Evolutionary conservation across 2,888 invertebrate species (phyloP), one percentile per base, ranked within the genome.

Genomic region (Folsomia manolachei): DNA sequence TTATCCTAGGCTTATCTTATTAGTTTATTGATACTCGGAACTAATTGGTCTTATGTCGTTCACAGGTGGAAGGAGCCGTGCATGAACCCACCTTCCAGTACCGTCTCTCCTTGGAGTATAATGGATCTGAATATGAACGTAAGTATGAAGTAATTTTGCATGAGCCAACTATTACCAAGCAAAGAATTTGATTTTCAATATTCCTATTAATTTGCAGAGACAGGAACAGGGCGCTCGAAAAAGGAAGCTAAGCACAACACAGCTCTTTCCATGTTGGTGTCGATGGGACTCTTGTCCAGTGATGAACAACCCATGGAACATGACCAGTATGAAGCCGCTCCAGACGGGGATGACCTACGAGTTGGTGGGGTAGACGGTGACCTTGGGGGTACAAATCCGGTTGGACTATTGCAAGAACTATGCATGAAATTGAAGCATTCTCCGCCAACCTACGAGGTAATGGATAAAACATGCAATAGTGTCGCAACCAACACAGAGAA

Each of bases 181-280:
- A n/a, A n/a, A n/a, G n/a, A n/a, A n/a, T n/a, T n/a, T n/a, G n/a
- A n/a, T n/a, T n/a, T n/a, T n/a, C n/a, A n/a, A n/a, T n/a, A n/a
- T n/a, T n/a, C n/a, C n/a, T n/a, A n/a, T n/a, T n/a, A n/a, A n/a
- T 69, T 76, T 75, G 19, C 85, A 86, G 95, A 94, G 66, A 93
- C 93, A 87, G 95, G 94, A 39, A 91, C 92, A 78, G 97, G 97
- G 0, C 90, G 96, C 70, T 97, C 95, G 18, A 97, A 97, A 84
- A 97, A 97, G 84, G 96, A 97, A 84, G 97, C 97, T 0, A 97
- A 97, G 82, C 97, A 97, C 84, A 91, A 94, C 11, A 97, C 97
- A 23, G 97, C 97, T 0, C 93, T 94, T 82, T 91, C 94, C 72
- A 87, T 96, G 70, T 87, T 97, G 72, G 94, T 95, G 82, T 91